phyloP scores from a whole-genome alignment of 2,113 vertebrate species.

The Pipra filicauda region DNA sequence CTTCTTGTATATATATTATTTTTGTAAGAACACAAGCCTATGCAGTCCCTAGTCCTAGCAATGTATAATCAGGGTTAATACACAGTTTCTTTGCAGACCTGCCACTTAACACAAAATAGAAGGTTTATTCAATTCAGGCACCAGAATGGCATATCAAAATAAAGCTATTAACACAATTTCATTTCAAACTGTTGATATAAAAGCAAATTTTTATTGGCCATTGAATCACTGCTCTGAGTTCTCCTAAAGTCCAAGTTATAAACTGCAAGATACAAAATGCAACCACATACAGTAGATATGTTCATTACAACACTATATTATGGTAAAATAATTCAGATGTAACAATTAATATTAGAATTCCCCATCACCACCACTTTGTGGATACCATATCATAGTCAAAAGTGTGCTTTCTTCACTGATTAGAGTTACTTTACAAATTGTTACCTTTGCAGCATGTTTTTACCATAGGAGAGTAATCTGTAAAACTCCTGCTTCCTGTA shows the following conservation, averaged over 20 bases:
- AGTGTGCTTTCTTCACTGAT: not conserved
- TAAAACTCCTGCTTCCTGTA: slow-evolving; percentile 32
- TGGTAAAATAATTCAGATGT: not conserved
- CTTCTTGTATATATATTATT: not conserved
- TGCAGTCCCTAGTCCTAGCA: not conserved
- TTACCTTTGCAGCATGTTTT: slow-evolving; percentile 27
- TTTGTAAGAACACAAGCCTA: not conserved
- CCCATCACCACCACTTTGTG: not conserved
- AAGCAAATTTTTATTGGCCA: not conserved
- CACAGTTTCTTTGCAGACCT: not conserved
- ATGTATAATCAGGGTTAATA: not conserved
- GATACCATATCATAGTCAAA: not conserved
- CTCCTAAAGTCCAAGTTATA: not conserved
- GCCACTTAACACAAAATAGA: not conserved
- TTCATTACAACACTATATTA: not conserved
- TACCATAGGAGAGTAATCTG: not conserved
- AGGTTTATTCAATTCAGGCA: not conserved
- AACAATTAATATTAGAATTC: not conserved
- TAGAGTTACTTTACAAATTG: not conserved
- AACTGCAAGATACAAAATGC: not conserved
- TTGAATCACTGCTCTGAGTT: not conserved
- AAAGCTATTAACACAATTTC: not conserved
- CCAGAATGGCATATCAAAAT: not conserved
- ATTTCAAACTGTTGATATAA: not conserved
- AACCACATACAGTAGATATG: not conserved